Evolutionary conservation across 35 echinoderm and acorn worm genomes (phyloP), one percentile per base, ranked within the genome.

Genomic region (Apostichopus japonicus): DNA sequence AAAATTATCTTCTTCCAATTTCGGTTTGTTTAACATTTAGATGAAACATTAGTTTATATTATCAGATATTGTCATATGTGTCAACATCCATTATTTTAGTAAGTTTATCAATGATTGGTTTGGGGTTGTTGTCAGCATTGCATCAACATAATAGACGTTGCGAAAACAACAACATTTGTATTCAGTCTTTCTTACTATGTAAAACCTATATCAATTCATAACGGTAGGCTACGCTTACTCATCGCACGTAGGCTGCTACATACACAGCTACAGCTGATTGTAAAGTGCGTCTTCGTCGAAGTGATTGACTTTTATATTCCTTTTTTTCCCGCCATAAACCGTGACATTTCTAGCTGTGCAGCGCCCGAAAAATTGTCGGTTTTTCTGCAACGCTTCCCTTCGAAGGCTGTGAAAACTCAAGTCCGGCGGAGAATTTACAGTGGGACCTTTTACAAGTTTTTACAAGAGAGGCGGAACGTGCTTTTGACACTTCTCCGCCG

Each of bases 301-400:
- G n/a, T 84, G 81, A 84, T 84, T 84, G 81, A 84, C 81, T 84
- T 58, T 84, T 80, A 58, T 84, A 84, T 84, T 23, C 54, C 33
- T 51, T 57, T 58, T 9, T 57, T 58, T 22, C 14, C 24, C 81
- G 81, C 81, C 21, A 84, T 84, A 59, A 84, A 84, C 54, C 21
- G 17, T 84, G 81, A 84, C 81, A 84, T 84, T 84, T 84, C 81
- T 58, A 57, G 81, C 81, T 57, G 81, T 58, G 81, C 81, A 84
- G 81, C 54, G 81, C 81, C 81, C 81, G 81, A 84, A 84, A 84
- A 84, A 84, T 84, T 54, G 81, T 23, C 81, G 81, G 81, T 84
- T 84, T 75, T 84, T 84, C 81, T 84, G 81, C 81, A 84, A 84
- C 81, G 81, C 10, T 84, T 57, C 81, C 81, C 81, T 17, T 84